These are phyloP conservation scores for Isoperla grammatica DNA, from an alignment of 2,888 invertebrate species.

Conservation along the genomic window DNA sequence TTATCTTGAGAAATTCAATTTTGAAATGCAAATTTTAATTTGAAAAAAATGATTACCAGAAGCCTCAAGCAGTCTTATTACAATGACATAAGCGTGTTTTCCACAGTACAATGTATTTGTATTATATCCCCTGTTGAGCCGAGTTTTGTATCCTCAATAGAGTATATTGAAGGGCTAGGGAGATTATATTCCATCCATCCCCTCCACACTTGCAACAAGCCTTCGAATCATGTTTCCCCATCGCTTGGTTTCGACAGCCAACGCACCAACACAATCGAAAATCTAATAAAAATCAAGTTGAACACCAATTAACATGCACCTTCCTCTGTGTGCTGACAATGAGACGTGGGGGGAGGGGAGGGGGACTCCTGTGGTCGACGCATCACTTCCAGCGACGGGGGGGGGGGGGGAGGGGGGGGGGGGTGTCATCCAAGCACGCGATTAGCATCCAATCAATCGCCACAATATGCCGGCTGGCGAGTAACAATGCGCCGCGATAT, in stretches of 20 bases:
- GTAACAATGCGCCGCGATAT: no score
- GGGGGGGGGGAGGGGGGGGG: background rate
- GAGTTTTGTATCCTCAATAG: no score
- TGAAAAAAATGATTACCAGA: no score
- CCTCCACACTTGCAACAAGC: background rate
- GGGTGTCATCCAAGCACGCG: background rate
- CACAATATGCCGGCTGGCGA: background rate
- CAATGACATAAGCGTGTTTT: no score
- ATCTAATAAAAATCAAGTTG: constrained; percentile 4
- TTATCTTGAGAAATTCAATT: no score
- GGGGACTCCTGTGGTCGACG: background rate
- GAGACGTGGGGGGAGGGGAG: background rate
- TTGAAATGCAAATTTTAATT: no score
- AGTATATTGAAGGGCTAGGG: no score
- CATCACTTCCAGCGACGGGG: background rate
- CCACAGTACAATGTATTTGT: no score
- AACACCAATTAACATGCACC: background rate
- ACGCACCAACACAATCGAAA: background rate
- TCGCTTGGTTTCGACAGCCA: background rate
- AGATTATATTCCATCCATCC: background rate
- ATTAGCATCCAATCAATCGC: background rate
- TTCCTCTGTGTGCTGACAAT: background rate
- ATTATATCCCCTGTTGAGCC: no score
- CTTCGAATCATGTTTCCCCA: no score
- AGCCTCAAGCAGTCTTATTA: no score